These are phyloP conservation scores for Clostera curtula DNA, from an alignment of 2,888 invertebrate genomes.

Conservation along the genomic window DNA sequence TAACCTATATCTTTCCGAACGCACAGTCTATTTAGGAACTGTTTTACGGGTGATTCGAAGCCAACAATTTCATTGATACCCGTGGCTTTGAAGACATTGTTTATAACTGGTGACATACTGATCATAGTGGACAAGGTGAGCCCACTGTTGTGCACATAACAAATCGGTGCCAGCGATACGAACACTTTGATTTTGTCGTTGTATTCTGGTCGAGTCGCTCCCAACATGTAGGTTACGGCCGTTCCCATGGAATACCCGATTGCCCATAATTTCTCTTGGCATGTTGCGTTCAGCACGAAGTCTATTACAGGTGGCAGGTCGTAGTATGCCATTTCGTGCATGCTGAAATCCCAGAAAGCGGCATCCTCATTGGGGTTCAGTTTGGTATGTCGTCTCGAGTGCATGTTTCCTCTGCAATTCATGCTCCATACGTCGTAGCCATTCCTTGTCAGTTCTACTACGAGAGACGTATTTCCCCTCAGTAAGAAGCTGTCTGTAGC, in stretches of 20 bases:
- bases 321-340: slow-evolving; percentile 79
- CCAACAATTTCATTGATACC: slow-evolving; percentile 20
- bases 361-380: slow-evolving; percentile 41
- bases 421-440: slow-evolving; percentile 64
- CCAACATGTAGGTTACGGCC: slow-evolving; percentile 66
- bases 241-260: slow-evolving; percentile 81
- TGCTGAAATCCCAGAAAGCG: slow-evolving; percentile 71
- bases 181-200: slow-evolving; percentile 70
- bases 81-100: slow-evolving; percentile 11
- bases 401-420: slow-evolving; percentile 75
- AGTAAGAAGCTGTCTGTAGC: slow-evolving; percentile 32
- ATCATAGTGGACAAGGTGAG: slow-evolving; percentile 7
- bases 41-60: slow-evolving; percentile 13
- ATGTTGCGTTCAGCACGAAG: slow-evolving; percentile 47
- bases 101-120: slow-evolving; percentile 13
- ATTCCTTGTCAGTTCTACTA: slow-evolving; percentile 44
- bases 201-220: slow-evolving; percentile 66
- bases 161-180: slow-evolving; percentile 40
- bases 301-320: slow-evolving; percentile 79
- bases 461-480: slow-evolving; percentile 33
- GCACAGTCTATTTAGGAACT: slow-evolving; percentile 21
- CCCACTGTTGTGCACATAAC: slow-evolving; percentile 20
- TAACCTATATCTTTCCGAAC: slow-evolving; percentile 18
- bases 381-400: slow-evolving; percentile 66
- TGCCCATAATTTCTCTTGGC: slow-evolving; percentile 69